Conservation (phyloP, 1,140 invertebrate species). For the Brachionus plicatilis region DNA sequence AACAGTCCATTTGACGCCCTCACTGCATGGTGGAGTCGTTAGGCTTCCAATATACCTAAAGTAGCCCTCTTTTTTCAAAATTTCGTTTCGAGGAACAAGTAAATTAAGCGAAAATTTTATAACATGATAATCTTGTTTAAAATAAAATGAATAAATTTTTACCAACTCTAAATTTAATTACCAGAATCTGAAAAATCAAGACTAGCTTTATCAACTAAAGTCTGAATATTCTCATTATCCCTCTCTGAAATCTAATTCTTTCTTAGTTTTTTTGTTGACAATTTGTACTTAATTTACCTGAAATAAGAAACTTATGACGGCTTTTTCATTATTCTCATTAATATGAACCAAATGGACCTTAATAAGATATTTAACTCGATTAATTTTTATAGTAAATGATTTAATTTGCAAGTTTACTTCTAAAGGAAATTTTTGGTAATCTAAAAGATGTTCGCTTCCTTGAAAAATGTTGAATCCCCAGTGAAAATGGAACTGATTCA, state of each 20-base stretch:
- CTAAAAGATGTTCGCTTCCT: constrained; percentile 18
- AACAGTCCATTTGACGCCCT: constrained; percentile 80
- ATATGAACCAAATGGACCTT: constrained; percentile 27
- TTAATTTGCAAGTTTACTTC: neutral
- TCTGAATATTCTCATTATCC: neutral
- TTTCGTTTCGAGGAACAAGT: neutral
- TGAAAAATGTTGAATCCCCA: constrained; percentile 39
- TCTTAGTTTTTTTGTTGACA: neutral
- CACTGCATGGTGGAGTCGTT: constrained; percentile 80
- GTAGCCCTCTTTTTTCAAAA: constrained; percentile 42
- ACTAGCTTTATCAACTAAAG: neutral
- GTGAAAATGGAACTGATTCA: constrained; percentile 40
- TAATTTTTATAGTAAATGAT: neutral
- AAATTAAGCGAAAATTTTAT: neutral
- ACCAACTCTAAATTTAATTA: neutral
- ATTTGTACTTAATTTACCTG: neutral
- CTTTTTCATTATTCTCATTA: neutral
- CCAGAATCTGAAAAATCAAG: neutral
- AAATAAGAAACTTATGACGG: constrained; percentile 8
- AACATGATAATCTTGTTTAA: neutral
- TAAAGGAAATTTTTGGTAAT: constrained; percentile 37
- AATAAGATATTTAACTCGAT: too few species aligned
- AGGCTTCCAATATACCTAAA: constrained; percentile 76
- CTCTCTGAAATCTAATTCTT: neutral
- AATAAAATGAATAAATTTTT: neutral